phyloP scores from a whole-genome alignment of 2,888 invertebrate species.

The Spodoptera exigua region DNA sequence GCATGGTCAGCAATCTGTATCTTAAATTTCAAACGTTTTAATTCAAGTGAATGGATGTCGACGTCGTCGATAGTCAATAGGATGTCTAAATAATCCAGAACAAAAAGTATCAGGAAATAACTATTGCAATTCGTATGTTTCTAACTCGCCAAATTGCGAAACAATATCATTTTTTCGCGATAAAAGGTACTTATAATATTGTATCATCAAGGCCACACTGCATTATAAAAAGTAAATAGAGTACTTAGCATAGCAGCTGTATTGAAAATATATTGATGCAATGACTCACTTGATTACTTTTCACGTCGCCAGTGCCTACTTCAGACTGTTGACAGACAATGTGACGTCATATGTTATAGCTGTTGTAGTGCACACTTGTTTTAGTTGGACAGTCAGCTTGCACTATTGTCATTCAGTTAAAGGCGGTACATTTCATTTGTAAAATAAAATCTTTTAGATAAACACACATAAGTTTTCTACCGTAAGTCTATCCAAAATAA shows the following conservation, averaged over 20 bases:
- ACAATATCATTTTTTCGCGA: conserved; percentile 43
- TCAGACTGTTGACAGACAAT: conserved; percentile 29
- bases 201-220: conserved; percentile 40
- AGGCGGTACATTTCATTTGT: conserved; percentile 14
- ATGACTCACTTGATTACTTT: conserved; percentile 52
- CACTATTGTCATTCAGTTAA: conserved; percentile 26
- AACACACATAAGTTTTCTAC: conserved; percentile 15
- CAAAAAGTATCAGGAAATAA: conserved; percentile 1
- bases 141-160: conserved; percentile 25
- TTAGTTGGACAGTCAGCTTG: conserved; percentile 35
- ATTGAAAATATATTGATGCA: conserved; percentile 36
- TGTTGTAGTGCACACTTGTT: conserved; percentile 40
- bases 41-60: no score
- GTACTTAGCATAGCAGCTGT: conserved; percentile 19
- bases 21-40: no score
- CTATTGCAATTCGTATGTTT: not conserved
- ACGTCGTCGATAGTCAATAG: no score
- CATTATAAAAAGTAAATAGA: conserved; percentile 48
- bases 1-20: conserved; percentile 24
- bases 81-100: no score
- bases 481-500: conserved; percentile 36
- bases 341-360: conserved; percentile 31
- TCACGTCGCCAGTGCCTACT: conserved; percentile 27
- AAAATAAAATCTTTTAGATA: conserved; percentile 13
- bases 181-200: conserved; percentile 38